Conservation (phyloP, 2,113 vertebrate genomes). For the Enhydra lutris region DNA sequence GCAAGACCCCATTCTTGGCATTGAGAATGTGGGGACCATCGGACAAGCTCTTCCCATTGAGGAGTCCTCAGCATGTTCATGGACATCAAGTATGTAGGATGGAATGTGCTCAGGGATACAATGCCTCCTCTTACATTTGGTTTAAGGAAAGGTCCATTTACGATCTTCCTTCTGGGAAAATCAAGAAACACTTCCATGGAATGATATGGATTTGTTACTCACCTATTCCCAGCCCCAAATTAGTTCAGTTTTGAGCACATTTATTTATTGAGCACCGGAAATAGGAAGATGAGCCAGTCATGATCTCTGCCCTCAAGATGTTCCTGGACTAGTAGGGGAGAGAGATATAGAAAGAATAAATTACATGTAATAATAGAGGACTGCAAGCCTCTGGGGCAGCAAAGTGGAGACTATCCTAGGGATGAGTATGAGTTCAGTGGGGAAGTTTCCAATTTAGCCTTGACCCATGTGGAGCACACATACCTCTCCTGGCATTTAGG, state of each 20-base stretch:
- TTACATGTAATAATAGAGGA: accelerated
- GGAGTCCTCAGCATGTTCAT: background rate
- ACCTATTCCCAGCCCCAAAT: background rate
- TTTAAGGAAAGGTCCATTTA: background rate
- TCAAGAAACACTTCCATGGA: background rate
- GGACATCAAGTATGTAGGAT: background rate
- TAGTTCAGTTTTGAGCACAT: background rate
- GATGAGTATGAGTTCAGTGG: background rate
- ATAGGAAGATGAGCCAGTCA: background rate
- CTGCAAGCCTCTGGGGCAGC: accelerated
- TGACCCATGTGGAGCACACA: accelerated
- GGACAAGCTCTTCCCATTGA: background rate
- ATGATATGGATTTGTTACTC: background rate
- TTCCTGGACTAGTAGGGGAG: background rate
- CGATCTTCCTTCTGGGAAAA: background rate
- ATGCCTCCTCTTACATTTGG: background rate
- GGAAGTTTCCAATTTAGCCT: background rate
- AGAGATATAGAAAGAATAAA: background rate
- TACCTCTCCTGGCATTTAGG: background rate
- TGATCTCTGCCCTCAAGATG: background rate
- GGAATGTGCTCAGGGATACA: background rate
- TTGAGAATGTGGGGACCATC: background rate
- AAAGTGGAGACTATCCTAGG: background rate
- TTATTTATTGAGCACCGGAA: background rate
- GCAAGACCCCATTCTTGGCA: background rate